Percentiles rank a stretch among this genome's conserved stretches.
phyloP scores from a whole-genome alignment of 2,797 vertebrate genomes.

The Carcharodon carcharias region DNA sequence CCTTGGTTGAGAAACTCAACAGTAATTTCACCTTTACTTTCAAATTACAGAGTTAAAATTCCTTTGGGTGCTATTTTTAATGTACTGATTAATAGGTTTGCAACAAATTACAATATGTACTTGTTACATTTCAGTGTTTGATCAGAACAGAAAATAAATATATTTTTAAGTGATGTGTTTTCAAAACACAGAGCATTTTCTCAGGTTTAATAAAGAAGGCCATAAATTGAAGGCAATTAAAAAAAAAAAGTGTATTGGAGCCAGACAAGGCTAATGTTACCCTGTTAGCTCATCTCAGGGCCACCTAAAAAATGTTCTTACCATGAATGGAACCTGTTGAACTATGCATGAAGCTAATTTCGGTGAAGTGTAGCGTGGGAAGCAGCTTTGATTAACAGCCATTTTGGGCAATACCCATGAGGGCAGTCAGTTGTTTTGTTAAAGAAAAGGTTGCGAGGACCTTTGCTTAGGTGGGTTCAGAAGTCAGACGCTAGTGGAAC shows the following conservation, averaged over 20 bases:
- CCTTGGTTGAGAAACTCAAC: too few species aligned
- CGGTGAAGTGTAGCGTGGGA: background rate
- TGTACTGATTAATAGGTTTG: background rate
- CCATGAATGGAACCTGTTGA: background rate
- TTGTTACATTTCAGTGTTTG: slow-evolving; percentile 5
- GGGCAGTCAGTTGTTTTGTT: background rate
- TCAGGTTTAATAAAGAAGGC: background rate
- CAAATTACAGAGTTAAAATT: background rate
- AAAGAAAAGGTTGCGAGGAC: background rate
- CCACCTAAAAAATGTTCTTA: background rate
- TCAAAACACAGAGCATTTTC: background rate
- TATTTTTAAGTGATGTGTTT: background rate
- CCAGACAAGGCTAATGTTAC: background rate
- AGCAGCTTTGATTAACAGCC: background rate
- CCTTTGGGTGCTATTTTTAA: background rate
- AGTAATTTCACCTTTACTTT: background rate
- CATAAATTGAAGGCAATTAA: background rate
- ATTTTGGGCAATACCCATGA: background rate
- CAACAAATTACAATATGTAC: background rate
- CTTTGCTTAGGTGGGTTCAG: background rate
- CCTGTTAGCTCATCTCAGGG: background rate
- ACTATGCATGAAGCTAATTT: background rate
- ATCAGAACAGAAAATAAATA: background rate
- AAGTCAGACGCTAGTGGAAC: background rate
- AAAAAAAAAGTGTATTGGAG: background rate